Percentiles rank a stretch among this genome's conserved stretches.
These are phyloP conservation scores for Neodiprion fabricii DNA, from an alignment of 1,140 invertebrate species.

Conservation along the genomic window DNA sequence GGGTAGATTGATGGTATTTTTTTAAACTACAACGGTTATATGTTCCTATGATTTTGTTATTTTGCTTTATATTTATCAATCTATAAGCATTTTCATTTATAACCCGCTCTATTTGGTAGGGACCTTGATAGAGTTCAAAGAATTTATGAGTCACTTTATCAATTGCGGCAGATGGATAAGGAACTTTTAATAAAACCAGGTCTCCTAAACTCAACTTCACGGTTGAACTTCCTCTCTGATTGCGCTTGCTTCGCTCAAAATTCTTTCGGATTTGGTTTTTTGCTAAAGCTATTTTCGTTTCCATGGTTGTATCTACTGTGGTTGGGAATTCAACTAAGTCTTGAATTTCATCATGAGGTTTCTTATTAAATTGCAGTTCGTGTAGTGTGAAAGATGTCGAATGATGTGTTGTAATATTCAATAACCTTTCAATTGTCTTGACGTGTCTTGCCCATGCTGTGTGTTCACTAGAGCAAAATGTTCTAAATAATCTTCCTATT, in stretches of 20 bases:
- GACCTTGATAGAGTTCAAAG: neutral
- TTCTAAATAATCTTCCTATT: slow-evolving; percentile 22
- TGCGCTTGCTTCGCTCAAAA: neutral
- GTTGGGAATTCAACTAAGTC: neutral
- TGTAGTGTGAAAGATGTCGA: slow-evolving; percentile 27
- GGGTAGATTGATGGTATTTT: neutral
- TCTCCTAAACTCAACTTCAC: neutral
- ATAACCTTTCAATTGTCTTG: slow-evolving; percentile 5
- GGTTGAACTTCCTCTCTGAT: neutral
- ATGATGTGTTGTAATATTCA: slow-evolving; percentile 26
- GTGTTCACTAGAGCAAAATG: slow-evolving; percentile 20
- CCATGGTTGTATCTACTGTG: neutral
- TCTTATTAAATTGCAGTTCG: slow-evolving; percentile 29
- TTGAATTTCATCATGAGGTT: neutral
- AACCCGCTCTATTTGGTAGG: neutral
- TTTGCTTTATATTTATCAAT: neutral
- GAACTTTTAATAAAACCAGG: neutral
- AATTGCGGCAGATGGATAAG: neutral
- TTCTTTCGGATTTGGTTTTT: neutral
- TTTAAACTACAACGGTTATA: slow-evolving; percentile 6
- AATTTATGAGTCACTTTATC: neutral
- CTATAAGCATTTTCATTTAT: neutral
- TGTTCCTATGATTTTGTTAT: neutral
- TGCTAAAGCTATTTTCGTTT: neutral
- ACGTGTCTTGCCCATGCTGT: slow-evolving; percentile 23